Evolutionary conservation across 2,797 vertebrate genomes (phyloP), one percentile per base, ranked within the genome.

Genomic region (Malurus leucopterus): DNA sequence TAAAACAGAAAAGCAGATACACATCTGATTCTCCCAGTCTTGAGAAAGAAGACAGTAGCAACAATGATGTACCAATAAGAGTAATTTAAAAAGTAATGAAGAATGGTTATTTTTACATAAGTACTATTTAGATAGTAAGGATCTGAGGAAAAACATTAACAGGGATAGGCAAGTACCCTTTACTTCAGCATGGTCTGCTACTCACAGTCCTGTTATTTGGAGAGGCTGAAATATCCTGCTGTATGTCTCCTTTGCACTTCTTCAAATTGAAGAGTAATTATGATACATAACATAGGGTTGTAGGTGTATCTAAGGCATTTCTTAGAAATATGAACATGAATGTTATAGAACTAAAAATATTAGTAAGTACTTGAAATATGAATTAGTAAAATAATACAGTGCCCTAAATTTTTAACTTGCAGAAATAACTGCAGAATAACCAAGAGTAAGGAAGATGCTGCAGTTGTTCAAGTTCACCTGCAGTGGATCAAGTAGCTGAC

Each of bases 171-270:
- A 76, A 57, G 40, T 50, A 53, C 18, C 27, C 9, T 77, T 34
- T 40, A 27, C 30, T 78, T 64, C 38, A 70, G 57, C 17, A 24
- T 5, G 59, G 14, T 50, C 30, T 11, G 6, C 81, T 62, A 15
- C 20, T 44, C 11, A 1, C 1, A 8, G 47, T 22, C 29, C 55
- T 86, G 40, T 54, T 0, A 0, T 62, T 76, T 36, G 22, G n/a
- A 83, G 53, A 53, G 44, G 38, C 40, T 49, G 23, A 65, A 78
- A 50, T 59, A 38, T 51, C n/a, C 19, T 30, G 26, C 13, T 61
- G 13, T 6, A n/a, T 46, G 30, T 34, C 38, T 20, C 11, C 46
- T 55, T 50, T 68, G 59, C 38, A 68, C 11, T 68, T 87, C 36
- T 68, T 73, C 75, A 78, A 64, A 67, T 63, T 67, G 58, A 62